phyloP scores from a whole-genome alignment of 2,888 invertebrate species.

The Endomychus coccineus region DNA sequence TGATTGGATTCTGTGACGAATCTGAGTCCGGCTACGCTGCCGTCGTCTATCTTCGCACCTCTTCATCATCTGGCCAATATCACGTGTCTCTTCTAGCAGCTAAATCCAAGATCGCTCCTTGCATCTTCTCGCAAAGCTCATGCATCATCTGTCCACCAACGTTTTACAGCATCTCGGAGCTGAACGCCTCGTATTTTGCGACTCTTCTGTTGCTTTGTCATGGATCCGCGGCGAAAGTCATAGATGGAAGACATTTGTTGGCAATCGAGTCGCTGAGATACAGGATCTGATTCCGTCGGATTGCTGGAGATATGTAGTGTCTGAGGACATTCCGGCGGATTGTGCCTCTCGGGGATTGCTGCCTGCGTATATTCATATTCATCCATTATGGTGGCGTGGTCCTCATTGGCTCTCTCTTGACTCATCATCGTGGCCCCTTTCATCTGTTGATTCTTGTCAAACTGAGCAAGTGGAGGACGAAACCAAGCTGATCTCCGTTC shows the following conservation, averaged over 20 bases:
- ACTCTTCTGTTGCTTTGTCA: neutral
- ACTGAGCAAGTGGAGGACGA: conserved; percentile 2
- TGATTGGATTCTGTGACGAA: neutral
- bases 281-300: too few relatives aligned
- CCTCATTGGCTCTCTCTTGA: neutral
- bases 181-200: conserved; percentile 1
- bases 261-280: neutral
- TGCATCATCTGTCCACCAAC: conserved; percentile 5
- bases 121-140: conserved; percentile 5
- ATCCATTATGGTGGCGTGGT: conserved; percentile 1
- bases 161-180: conserved; percentile 6
- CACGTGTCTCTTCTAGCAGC: conserved; percentile 1
- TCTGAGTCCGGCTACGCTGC: too few relatives aligned
- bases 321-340: neutral
- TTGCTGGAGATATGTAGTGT: neutral
- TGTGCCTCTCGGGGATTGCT: conserved; percentile 1
- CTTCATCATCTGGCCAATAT: neutral
- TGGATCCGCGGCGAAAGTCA: too few relatives aligned
- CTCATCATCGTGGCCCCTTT: neutral
- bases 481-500: conserved; percentile 1
- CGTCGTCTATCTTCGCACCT: conserved; percentile 4
- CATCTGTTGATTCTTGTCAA: conserved; percentile 2
- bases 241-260: conserved; percentile 2
- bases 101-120: neutral
- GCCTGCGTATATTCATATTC: neutral